Conservation (phyloP, 2,797 vertebrate genomes). For the Micrastur ruficollis region DNA sequence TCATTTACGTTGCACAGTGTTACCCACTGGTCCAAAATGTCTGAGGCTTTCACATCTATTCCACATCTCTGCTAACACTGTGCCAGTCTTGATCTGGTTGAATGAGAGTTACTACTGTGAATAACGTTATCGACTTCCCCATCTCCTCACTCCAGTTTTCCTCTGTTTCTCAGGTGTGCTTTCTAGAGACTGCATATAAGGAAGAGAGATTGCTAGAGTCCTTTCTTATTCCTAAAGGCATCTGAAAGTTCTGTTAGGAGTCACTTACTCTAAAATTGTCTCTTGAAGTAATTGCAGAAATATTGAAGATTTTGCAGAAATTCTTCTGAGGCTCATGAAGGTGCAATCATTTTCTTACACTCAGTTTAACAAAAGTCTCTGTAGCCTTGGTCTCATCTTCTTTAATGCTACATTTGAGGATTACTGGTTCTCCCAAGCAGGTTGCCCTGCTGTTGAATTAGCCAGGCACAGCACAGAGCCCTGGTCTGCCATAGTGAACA, state of each 20-base stretch:
- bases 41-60: not conserved
- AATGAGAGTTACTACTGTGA: rapidly evolving
- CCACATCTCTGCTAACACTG: not conserved
- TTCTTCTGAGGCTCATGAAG: not conserved
- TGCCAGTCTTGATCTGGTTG: not conserved
- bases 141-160: not conserved
- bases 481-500: not conserved
- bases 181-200: not conserved
- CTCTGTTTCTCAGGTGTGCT: not conserved
- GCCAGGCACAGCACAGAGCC: not conserved
- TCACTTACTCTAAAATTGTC: not conserved
- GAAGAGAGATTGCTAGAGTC: not conserved
- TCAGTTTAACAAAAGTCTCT: not conserved
- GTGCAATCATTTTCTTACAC: not conserved
- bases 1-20: not conserved
- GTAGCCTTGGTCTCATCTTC: not conserved
- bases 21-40: not conserved
- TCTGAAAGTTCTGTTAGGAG: not conserved
- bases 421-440: not conserved
- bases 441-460: not conserved
- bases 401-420: not conserved
- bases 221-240: not conserved
- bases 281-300: not conserved
- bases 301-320: not conserved
- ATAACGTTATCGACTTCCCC: not conserved